phyloP scores from a whole-genome alignment of 23 tunicate genomes.

The Trididemnum miniatum region DNA sequence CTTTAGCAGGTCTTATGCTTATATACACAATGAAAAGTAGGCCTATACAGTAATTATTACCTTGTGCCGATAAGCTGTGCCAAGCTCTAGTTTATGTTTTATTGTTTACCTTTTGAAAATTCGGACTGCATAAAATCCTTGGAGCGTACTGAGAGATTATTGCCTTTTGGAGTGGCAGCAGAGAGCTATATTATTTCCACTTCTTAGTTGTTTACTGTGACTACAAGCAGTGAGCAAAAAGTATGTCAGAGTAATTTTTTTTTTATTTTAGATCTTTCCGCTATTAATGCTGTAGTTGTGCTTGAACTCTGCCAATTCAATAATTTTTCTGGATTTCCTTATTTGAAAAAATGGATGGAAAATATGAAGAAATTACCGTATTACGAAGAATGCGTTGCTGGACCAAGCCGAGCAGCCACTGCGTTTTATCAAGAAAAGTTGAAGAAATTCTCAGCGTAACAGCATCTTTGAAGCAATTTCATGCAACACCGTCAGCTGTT shows the following conservation, averaged over 20 bases:
- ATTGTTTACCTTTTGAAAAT: background rate
- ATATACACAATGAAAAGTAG: background rate
- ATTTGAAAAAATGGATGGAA: background rate
- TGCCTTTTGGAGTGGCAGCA: no score
- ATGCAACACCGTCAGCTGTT: no score
- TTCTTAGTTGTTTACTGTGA: no score
- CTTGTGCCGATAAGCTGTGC: background rate
- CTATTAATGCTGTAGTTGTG: constrained; percentile 6
- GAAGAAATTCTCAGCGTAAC: no score
- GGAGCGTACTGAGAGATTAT: no score
- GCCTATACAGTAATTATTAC: background rate
- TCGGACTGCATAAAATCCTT: no score
- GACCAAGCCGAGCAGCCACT: background rate
- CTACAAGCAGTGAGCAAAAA: no score
- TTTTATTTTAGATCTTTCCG: constrained; percentile 2
- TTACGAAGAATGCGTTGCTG: background rate
- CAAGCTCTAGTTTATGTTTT: background rate
- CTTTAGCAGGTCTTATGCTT: background rate
- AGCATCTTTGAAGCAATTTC: no score
- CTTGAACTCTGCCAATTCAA: background rate
- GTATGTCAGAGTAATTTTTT: no score
- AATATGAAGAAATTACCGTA: constrained; percentile 12
- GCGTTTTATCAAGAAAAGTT: constrained; percentile 1
- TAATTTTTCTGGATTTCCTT: constrained; percentile 3
- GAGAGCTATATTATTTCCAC: no score